These are phyloP conservation scores for Diploscapter pachys DNA, from an alignment of 1,140 invertebrate genomes.

Conservation along the genomic window DNA sequence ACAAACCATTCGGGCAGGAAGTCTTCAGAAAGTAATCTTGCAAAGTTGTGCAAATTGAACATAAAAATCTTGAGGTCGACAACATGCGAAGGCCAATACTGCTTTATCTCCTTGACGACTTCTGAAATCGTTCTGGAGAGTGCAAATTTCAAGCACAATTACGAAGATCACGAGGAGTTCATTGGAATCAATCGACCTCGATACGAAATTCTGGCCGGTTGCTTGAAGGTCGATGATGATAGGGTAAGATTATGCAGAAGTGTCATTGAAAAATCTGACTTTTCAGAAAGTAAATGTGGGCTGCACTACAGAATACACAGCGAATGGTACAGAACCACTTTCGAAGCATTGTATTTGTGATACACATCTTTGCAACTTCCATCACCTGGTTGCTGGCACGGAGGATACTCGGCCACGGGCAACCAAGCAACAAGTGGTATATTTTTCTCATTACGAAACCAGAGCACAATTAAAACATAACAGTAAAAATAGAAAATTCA, in stretches of 20 bases:
- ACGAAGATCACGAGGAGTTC: constrained; percentile 45
- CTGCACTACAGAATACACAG: constrained; percentile 53
- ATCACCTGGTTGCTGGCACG: constrained; percentile 38
- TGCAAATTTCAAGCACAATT: constrained; percentile 40
- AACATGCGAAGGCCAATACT: constrained; percentile 58
- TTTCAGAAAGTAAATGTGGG: constrained; percentile 54
- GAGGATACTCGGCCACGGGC: constrained; percentile 28
- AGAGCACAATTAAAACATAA: too few relatives aligned
- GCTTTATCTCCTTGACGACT: constrained; percentile 55
- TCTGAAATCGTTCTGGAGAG: constrained; percentile 53
- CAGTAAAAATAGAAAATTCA: too few relatives aligned
- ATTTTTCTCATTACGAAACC: too few relatives aligned
- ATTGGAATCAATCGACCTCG: constrained; percentile 41
- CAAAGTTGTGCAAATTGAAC: not conserved
- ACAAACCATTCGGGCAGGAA: constrained; percentile 49
- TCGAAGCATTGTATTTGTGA: constrained; percentile 56
- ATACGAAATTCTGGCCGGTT: constrained; percentile 55
- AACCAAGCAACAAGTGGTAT: not conserved
- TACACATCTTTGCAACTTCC: constrained; percentile 57
- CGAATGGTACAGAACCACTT: constrained; percentile 44
- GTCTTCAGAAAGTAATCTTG: constrained; percentile 51
- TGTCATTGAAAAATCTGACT: constrained; percentile 5
- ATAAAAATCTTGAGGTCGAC: constrained; percentile 45
- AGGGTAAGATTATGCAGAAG: constrained; percentile 26
- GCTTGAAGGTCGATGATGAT: constrained; percentile 57